These are phyloP conservation scores for Myocastor coypus DNA, from an alignment of 2,113 vertebrate genomes.

Conservation along the genomic window DNA sequence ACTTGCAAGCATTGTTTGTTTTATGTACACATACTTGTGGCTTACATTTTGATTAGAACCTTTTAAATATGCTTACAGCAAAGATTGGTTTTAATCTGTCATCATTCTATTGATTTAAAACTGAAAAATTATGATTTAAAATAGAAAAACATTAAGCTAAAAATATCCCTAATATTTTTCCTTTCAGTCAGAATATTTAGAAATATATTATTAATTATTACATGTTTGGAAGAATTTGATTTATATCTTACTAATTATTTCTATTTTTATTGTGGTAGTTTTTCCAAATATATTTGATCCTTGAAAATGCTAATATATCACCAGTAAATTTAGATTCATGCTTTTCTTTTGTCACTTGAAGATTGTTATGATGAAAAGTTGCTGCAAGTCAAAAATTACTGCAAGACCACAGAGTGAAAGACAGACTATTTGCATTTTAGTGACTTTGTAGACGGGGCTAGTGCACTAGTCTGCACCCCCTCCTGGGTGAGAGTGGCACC, in stretches of 20 bases:
- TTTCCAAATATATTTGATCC: neutral
- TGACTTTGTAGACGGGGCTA: neutral
- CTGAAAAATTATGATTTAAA: neutral
- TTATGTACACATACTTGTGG: neutral
- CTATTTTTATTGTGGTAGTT: neutral
- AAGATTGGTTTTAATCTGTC: neutral
- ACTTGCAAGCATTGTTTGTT: neutral
- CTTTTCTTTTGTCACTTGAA: neutral
- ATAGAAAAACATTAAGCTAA: neutral
- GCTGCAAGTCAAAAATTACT: too few species aligned
- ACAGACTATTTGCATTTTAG: too few species aligned
- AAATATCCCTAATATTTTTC: neutral
- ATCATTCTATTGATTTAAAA: neutral
- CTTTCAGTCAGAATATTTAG: neutral
- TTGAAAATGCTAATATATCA: neutral
- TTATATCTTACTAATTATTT: neutral
- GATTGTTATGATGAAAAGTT: neutral
- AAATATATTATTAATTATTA: neutral
- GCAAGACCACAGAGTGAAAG: too few species aligned
- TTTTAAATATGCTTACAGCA: neutral
- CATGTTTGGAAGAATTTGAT: neutral
- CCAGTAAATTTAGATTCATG: neutral
- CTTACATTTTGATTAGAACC: neutral
- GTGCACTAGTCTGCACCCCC: fast-evolving
- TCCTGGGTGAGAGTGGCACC: neutral